Base-by-base conservation (phyloP, 2,888 invertebrate genomes). In the Brenthis daphne region DNA sequence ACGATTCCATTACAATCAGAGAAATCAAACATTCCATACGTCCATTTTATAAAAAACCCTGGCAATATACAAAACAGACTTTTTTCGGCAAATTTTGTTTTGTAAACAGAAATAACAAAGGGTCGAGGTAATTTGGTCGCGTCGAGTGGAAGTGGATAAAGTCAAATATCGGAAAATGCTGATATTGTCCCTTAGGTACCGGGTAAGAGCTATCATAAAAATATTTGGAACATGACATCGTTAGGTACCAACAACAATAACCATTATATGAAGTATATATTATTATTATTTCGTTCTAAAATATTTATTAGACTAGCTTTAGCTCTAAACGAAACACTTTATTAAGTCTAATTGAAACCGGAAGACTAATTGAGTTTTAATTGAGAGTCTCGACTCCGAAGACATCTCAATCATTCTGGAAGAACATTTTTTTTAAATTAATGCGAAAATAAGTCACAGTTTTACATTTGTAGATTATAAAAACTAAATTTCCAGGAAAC, bases 1-100 rank as follows among this genome's bases (percentile, higher is more conserved):
- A 55, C 33, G n/a, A 55, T 55, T 61, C 48, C 48, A 67, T 55
- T 50, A 67, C 60, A 67, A 55, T 66, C 33, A 55, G 33, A 48
- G 54, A 55, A 61, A 61, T 63, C 50, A 43, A 67, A 67, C 20
- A 56, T 55, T 20, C n/a, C n/a, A 61, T 11, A 8, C n/a, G 51
- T n/a, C 67, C 61, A 63, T 3, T 57, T 13, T 56, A 67, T 43
- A 14, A 12, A 20, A 60, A 13, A n/a, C 67, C 11, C 6, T 57
- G n/a, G 12, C 2, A 6, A 24, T 51, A 13, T 6, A 43, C 6
- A 55, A 66, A 60, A 48, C 47, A 48, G 5, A 20, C 54, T 33
- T 29, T 55, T 33, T 48, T 20, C 14, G 48, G 11, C 53, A 12
- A 29, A 4, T 55, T n/a, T 2, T 3, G 24, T 33, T 29, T 51